A percentile compares a stretch with the other conserved stretches of the same genome.
Evolutionary conservation across 2,113 vertebrate genomes (phyloP).

Genomic region (Dissostichus mawsoni): DNA sequence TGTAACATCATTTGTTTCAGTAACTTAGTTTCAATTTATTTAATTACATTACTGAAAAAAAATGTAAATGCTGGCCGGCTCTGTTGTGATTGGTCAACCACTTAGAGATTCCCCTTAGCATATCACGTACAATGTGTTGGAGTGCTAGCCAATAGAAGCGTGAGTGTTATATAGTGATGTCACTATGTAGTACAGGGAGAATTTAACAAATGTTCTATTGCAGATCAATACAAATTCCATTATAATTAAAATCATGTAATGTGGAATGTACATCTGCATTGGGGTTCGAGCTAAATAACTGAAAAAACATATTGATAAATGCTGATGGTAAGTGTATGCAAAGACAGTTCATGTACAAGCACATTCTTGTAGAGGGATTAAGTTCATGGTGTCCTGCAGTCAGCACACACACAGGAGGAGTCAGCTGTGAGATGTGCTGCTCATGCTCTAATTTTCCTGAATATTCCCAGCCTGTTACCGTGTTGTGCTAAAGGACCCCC

Average conservation of each 20-base stretch:
- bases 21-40: too few relatives aligned
- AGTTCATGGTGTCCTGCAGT: constrained; percentile 3
- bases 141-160: too few relatives aligned
- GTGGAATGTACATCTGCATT: neutral
- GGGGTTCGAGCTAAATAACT: neutral
- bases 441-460: constrained; percentile 19
- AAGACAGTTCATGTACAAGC: neutral
- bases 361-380: neutral
- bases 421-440: neutral
- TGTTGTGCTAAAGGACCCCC: neutral
- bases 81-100: too few relatives aligned
- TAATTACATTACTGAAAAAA: too few relatives aligned
- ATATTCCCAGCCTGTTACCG: constrained; percentile 26
- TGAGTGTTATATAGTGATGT: too few relatives aligned
- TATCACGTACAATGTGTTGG: too few relatives aligned
- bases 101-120: too few relatives aligned
- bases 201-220: neutral
- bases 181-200: neutral
- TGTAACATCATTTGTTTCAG: too few relatives aligned
- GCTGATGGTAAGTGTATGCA: neutral
- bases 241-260: too few relatives aligned
- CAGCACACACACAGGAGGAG: constrained; percentile 12
- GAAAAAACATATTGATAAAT: neutral
- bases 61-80: too few relatives aligned
- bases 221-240: too few relatives aligned